These are phyloP conservation scores for Acropora yongei DNA, from an alignment of 64 coral and sea anemone genomes.

Conservation along the genomic window DNA sequence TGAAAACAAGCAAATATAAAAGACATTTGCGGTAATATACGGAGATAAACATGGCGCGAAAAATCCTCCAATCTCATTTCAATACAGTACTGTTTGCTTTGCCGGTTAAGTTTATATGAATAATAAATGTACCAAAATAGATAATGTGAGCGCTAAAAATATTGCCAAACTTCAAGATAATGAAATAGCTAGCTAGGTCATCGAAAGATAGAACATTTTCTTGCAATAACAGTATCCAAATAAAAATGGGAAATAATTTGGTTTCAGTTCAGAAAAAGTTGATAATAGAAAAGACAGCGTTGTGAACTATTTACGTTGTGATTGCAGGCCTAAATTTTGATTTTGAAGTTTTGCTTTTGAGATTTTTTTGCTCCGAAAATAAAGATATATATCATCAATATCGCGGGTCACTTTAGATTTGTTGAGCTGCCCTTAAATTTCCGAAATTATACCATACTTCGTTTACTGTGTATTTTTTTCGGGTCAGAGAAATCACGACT, in stretches of 20 bases:
- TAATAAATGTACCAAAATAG: conserved; percentile 50
- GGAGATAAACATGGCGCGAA: not conserved
- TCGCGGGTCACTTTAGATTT: no score
- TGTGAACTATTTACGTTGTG: not conserved
- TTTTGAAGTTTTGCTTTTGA: not conserved
- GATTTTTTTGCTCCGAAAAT: not conserved
- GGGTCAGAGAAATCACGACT: not conserved
- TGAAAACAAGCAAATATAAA: conserved; percentile 8
- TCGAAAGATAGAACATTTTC: not conserved
- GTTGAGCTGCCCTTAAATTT: no score
- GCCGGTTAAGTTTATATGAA: conserved; percentile 44
- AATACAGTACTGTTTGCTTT: conserved; percentile 44
- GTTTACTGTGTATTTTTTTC: not conserved
- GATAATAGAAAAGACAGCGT: not conserved
- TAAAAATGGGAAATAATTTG: no score
- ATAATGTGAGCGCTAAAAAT: conserved; percentile 82
- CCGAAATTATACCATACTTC: not conserved
- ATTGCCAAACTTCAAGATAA: not conserved
- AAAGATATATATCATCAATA: no score
- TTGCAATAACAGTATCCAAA: not conserved
- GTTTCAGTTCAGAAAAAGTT: not conserved
- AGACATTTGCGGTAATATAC: not conserved
- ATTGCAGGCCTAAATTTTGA: not conserved
- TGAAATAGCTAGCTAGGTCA: no score
- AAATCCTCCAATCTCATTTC: not conserved